Conservation (phyloP, 2,888 invertebrate species). For the Drosophila nigricruria region DNA sequence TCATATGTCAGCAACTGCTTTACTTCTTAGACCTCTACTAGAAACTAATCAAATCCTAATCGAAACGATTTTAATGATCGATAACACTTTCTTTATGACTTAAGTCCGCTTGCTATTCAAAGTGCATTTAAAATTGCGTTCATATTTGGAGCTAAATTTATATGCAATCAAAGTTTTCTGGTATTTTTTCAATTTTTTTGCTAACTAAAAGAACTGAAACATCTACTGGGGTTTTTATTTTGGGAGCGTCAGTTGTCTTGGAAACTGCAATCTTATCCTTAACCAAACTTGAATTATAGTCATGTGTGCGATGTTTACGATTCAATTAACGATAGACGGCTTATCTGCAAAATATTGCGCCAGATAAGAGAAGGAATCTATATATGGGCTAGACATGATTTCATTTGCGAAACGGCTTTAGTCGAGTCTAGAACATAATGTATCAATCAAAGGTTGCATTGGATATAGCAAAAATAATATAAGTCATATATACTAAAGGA, state of each 20-base stretch:
- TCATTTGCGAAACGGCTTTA: constrained; percentile 32
- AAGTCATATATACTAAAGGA: constrained; percentile 1
- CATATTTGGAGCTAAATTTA: not conserved
- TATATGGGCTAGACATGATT: constrained; percentile 41
- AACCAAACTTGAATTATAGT: constrained; percentile 50
- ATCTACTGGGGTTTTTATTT: not conserved
- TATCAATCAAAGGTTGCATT: constrained; percentile 62
- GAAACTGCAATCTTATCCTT: constrained; percentile 70
- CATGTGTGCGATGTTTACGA: constrained; percentile 43
- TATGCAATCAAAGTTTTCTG: not conserved
- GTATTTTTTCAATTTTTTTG: not conserved
- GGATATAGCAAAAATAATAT: not conserved
- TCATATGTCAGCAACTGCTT: too few relatives aligned
- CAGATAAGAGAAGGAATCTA: constrained; percentile 50
- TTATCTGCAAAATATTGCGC: constrained; percentile 54
- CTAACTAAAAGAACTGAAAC: not conserved
- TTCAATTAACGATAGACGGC: constrained; percentile 59
- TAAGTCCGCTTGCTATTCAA: not conserved
- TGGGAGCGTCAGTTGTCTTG: constrained; percentile 6
- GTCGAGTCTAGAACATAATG: constrained; percentile 43
- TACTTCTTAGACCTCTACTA: not conserved
- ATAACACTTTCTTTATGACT: not conserved
- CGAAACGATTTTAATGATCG: not conserved
- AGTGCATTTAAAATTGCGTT: not conserved
- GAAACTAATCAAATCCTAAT: not conserved